Base-by-base conservation (phyloP, 1,140 invertebrate genomes). In the Coptotermes formosanus region DNA sequence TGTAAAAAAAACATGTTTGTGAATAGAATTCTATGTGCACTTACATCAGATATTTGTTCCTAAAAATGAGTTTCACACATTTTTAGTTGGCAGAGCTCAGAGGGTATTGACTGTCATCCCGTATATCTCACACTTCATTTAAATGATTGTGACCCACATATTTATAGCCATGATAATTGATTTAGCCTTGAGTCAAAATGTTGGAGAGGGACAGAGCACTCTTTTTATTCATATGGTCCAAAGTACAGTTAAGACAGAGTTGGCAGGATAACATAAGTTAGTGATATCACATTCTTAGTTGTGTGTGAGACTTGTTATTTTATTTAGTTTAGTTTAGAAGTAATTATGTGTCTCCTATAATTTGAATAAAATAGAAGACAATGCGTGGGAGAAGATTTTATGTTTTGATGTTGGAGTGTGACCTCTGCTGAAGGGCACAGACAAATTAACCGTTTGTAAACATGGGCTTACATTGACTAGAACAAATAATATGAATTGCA, bases 101-200 rank as follows among this genome's bases (percentile, higher is more conserved):
- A 75, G 64, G 7, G 64, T 12, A 75, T 75, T n/a, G 64, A 7
- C 52, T 75, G 64, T 30, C 9, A 30, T 30, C 25, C n/a, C n/a
- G 14, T 30, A 9, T 30, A 75, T 55, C 14, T 55, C 25, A 30
- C 64, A 75, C n/a, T 8, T 30, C 64, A 38, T 64, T 43, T 82
- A 30, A 45, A 82, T 86, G 21, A 21, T 9, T 83, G 25, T 45
- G 43, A 83, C 43, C 52, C 83, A 64, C 38, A 69, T 86, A 45
- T 83, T 69, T 59, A 83, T 59, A 52, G 21, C 3, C 82, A 84
- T 25, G 16, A 7, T 32, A 19, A 83, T 88, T 87, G 88, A 88
- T 87, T 88, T 88, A 89, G 38, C 88, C 88, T 82, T 64, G 84
- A 86, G 44, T 82, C 30, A 86, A 82, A 44, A 55, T 82, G 38